Conservation (phyloP, 1,140 invertebrate species). For the Nixonia krombeini region DNA sequence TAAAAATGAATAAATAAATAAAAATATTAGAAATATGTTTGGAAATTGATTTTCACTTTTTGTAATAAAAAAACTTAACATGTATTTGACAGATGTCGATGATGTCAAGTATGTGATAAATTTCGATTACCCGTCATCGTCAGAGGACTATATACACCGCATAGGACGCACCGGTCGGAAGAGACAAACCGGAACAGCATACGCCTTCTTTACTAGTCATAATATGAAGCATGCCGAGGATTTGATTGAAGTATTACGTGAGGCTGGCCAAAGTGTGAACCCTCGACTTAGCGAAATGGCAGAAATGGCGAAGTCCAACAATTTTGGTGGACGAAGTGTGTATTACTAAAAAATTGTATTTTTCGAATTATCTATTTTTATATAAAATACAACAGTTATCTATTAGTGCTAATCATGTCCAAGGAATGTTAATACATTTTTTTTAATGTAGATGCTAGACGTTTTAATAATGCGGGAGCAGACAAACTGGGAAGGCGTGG, state of each 20-base stretch:
- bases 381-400: too few relatives aligned
- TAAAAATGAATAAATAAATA: too few relatives aligned
- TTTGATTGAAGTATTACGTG: slow-evolving; percentile 78
- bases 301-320: slow-evolving; percentile 62
- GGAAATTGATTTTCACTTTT: too few relatives aligned
- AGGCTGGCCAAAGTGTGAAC: slow-evolving; percentile 80
- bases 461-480: slow-evolving; percentile 47
- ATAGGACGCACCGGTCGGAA: slow-evolving; percentile 86
- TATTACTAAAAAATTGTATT: too few relatives aligned
- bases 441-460: slow-evolving; percentile 51
- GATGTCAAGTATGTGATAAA: slow-evolving; percentile 91
- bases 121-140: slow-evolving; percentile 86
- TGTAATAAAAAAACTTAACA: too few relatives aligned
- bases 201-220: slow-evolving; percentile 85
- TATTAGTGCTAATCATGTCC: too few relatives aligned
- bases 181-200: slow-evolving; percentile 82
- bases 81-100: slow-evolving; percentile 79
- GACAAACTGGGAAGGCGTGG: slow-evolving; percentile 52
- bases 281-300: slow-evolving; percentile 74
- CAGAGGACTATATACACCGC: slow-evolving; percentile 89
- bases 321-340: slow-evolving; percentile 59
- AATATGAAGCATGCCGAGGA: slow-evolving; percentile 81
- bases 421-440: too few relatives aligned
- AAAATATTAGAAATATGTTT: too few relatives aligned
- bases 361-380: too few relatives aligned